Evolutionary conservation across 2,888 invertebrate genomes (phyloP), one percentile per base, ranked within the genome.

Genomic region (Cryptophagus acutangulus): DNA sequence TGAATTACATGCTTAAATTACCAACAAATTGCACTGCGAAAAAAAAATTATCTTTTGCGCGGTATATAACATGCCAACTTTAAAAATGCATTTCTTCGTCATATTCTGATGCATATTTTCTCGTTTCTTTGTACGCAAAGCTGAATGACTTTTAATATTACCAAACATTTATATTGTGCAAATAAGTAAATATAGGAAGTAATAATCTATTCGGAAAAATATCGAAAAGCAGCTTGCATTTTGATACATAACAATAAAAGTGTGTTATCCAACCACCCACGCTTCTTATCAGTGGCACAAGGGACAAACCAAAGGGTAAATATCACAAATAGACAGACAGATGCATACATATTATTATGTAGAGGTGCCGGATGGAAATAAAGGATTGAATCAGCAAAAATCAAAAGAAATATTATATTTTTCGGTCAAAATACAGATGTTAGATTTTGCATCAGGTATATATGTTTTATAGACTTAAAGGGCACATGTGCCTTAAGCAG

Each of bases 371-470:
- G n/a, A n/a, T n/a, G 39, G 15, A 30, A 51, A 55, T 51, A 52
- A 53, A 52, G 52, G 53, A 51, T 49, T 20, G 50, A 44, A 46
- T 48, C 53, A 50, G 57, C 54, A 50, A 50, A 54, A 58, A 49
- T 58, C 54, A 58, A 57, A n/a, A 56, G 58, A 58, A 60, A 59
- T 56, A 54, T 54, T 58, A 61, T 59, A 59, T 59, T 54, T n/a
- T 59, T 53, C 46, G 55, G 55, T 55, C 53, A 56, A 58, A 59
- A 60, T 55, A 54, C 58, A 60, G 58, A 59, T 59, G 58, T 55
- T 56, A 33, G n/a, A n/a, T n/a, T n/a, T n/a, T n/a, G n/a, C 46
- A 43, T 43, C 58, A 57, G 58, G 57, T 57, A n/a, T n/a, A n/a
- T n/a, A n/a, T n/a, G n/a, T n/a, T n/a, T n/a, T n/a, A n/a, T n/a